Base-by-base conservation (phyloP, 2,888 invertebrate genomes). In the Hemicrepidius hirtus region DNA sequence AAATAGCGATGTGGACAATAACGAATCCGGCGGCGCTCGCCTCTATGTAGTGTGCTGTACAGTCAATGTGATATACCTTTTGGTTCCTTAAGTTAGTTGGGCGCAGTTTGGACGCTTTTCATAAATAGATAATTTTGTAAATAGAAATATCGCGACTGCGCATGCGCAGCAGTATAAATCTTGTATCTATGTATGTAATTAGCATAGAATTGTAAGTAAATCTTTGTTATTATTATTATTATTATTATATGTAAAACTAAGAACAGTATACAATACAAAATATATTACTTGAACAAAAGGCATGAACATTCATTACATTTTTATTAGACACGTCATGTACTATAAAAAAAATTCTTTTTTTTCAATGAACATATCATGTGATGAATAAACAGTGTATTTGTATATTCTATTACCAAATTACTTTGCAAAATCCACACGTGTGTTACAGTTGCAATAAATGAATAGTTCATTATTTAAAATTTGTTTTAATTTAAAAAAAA, bases 371-470 rank as follows among this genome's bases (percentile, higher is more conserved):
- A 83, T 83, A 83, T 82, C 82, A 81, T 77, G 67, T 68, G 68
- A 73, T 65, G 21, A 60, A 69, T 74, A 67, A 76, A 74, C 75
- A 75, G 70, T 78, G 77, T 78, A 76, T 78, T 80, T 79, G 80
- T 82, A 81, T 68, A 64, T 73, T 68, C 67, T 63, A 68, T 72
- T 72, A 67, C 49, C 65, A 69, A 67, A 70, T 69, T 70, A 68
- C 71, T 77, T 76, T 76, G 71, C 72, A 37, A 73, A n/a, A 78
- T 73, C 73, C 49, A 69, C 73, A 84, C 84, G 85, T 86, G 86
- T 86, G 86, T 86, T 84, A 83, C 83, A 82, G 83, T 84, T 86
- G 86, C 86, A 86, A 86, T 86, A 86, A 86, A 85, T 84, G 84
- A 86, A 84, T 85, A 85, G 85, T 85, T 86, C 85, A 85, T 86